phyloP scores from a whole-genome alignment of 2,888 invertebrate genomes.

The Scaptomyza reducta region DNA sequence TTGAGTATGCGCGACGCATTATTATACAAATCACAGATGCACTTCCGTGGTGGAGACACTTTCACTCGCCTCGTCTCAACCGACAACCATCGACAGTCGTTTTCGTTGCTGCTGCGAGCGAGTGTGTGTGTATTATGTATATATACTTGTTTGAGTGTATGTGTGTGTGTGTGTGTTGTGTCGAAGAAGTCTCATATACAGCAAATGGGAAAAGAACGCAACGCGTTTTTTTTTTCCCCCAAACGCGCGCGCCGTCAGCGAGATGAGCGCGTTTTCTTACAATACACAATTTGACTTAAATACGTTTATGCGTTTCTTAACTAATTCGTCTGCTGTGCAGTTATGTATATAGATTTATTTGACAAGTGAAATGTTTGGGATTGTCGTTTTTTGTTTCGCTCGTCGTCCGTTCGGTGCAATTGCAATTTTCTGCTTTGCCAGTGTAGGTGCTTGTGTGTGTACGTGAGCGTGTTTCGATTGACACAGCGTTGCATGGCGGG shows the following conservation, averaged over 20 bases:
- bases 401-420: slow-evolving; percentile 67
- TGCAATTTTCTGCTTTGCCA: slow-evolving; percentile 63
- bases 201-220: slow-evolving; percentile 75
- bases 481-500: slow-evolving; percentile 47
- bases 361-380: slow-evolving; percentile 58
- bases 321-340: slow-evolving; percentile 38
- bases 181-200: slow-evolving; percentile 60
- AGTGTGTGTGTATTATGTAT: slow-evolving; percentile 36
- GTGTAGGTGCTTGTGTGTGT: slow-evolving; percentile 37
- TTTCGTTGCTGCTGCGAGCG: slow-evolving; percentile 46
- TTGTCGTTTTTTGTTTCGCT: slow-evolving; percentile 63
- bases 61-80: slow-evolving; percentile 69
- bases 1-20: slow-evolving; percentile 79
- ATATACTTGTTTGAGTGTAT: slow-evolving; percentile 18
- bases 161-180: slow-evolving; percentile 49
- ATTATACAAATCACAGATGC: slow-evolving; percentile 78
- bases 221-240: slow-evolving; percentile 66
- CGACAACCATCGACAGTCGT: slow-evolving; percentile 44
- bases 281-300: slow-evolving; percentile 29
- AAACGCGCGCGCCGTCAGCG: slow-evolving; percentile 66
- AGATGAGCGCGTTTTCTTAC: slow-evolving; percentile 42
- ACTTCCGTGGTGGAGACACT: slow-evolving; percentile 72
- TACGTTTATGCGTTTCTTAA: slow-evolving; percentile 31
- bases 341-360: slow-evolving; percentile 34
- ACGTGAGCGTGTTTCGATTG: slow-evolving; percentile 55